Conservation (phyloP, 2,113 vertebrate genomes). For the Porphyrio hochstetteri region DNA sequence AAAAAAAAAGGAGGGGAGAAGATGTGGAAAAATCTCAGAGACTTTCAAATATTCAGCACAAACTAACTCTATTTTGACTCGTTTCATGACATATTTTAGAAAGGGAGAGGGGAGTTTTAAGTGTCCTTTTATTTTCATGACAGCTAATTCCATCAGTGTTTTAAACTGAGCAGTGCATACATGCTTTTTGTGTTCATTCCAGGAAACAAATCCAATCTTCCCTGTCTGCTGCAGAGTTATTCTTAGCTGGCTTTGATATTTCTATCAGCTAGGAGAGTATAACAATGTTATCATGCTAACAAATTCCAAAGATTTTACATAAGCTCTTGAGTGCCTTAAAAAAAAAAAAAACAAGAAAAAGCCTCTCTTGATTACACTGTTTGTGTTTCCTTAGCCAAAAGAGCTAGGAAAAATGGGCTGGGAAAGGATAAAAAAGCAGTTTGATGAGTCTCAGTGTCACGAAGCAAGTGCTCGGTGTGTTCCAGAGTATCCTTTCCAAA, state of each 20-base stretch:
- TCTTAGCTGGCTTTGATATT: conserved; percentile 70
- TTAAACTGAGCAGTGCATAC: background rate
- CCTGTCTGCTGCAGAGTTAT: conserved; percentile 51
- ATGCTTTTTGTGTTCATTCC: conserved; percentile 40
- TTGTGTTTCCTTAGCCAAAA: background rate
- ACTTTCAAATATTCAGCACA: background rate
- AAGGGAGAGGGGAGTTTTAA: background rate
- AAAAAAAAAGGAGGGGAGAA: background rate
- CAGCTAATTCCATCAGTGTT: background rate
- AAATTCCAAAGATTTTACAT: conserved; percentile 65
- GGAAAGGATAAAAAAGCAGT: background rate
- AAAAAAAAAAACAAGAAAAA: background rate
- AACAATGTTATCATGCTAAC: conserved; percentile 68
- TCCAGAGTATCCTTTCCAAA: background rate
- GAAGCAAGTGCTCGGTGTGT: background rate
- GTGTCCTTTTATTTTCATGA: background rate
- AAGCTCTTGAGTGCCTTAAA: conserved; percentile 1
- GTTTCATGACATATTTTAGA: background rate
- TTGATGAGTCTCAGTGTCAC: background rate
- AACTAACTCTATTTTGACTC: background rate
- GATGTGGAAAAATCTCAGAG: background rate
- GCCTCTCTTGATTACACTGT: conserved; percentile 26
- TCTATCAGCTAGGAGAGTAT: conserved; percentile 50
- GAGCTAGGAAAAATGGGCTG: background rate
- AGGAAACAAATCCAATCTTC: conserved; percentile 40